Conservation (phyloP, 2,888 invertebrate genomes). For the Drosophila maculinotata region DNA sequence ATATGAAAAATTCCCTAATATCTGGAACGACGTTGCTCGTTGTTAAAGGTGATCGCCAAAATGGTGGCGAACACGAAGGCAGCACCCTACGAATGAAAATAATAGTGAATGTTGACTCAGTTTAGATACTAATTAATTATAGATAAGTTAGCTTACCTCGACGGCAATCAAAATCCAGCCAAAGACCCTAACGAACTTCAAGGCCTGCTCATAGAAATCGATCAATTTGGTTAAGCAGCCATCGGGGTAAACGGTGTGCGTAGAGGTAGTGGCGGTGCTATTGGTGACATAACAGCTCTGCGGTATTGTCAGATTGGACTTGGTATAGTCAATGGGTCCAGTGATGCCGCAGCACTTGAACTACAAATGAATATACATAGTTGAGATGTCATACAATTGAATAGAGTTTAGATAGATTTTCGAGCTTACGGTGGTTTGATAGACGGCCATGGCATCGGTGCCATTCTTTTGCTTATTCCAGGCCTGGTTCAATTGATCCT, state of each 20-base stretch:
- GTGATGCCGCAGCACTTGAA: slow-evolving; percentile 79
- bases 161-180: slow-evolving; percentile 89
- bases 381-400: slow-evolving; percentile 85
- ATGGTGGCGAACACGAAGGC: slow-evolving; percentile 94
- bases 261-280: slow-evolving; percentile 9
- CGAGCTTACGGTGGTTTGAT: slow-evolving; percentile 66
- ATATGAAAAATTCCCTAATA: slow-evolving; percentile 85
- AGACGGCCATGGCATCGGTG: slow-evolving; percentile 62
- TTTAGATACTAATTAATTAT: background rate
- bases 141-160: slow-evolving; percentile 86
- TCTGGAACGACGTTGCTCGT: slow-evolving; percentile 90
- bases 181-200: slow-evolving; percentile 87
- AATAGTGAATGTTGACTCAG: slow-evolving; percentile 5
- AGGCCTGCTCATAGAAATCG: slow-evolving; percentile 65
- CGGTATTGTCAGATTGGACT: slow-evolving; percentile 61
- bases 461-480: slow-evolving; percentile 79
- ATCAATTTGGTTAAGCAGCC: slow-evolving; percentile 71
- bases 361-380: slow-evolving; percentile 38
- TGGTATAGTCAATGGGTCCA: slow-evolving; percentile 68
- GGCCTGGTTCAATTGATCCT: slow-evolving; percentile 85
- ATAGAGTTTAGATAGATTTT: background rate
- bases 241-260: slow-evolving; percentile 28
- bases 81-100: slow-evolving; percentile 77
- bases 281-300: slow-evolving; percentile 66
- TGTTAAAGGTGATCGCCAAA: slow-evolving; percentile 93